Base-by-base conservation (phyloP, 2,113 vertebrate genomes). In the Ictalurus punctatus region DNA sequence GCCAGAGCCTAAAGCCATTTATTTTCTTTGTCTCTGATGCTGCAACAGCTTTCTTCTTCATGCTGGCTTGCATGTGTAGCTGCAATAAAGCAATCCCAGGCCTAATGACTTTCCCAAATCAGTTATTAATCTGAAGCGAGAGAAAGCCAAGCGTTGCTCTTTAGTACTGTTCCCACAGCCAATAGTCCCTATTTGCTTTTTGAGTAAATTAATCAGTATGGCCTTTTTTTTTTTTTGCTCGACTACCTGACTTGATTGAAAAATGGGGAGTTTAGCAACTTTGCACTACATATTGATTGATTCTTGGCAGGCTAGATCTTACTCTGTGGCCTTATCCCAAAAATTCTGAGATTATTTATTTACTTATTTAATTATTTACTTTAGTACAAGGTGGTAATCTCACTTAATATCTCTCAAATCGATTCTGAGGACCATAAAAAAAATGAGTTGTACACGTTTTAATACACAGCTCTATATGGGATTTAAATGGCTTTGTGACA, bases 261-360 rank as follows among this genome's bases (percentile, higher is more conserved):
- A 56, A 90, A 90, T 73, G 88, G 30, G 34, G 83, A 78, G 86
- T 73, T 80, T 83, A 84, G 80, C 83, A 91, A 61, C 86, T 89
- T 88, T 88, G 79, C 37, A 86, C 76, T 71, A 23, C 56, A 63
- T 86, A 90, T 88, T 83, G 90, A 91, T 86, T 84, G 73, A 73
- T 59, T 76, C 59, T 88, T 90, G 83, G 88, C 69, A 48, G 56
- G 27, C 58, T 78, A 21, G 3, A 58, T 82, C 67, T 85, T n/a
- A 37, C 76, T 82, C 74, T 74, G 74, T 84, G 63, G 63, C 81
- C 54, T 6, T 48, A 48, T 48, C 44, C 44, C 44, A 48, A 52
- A 81, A 61, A 89, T 78, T 63, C 85, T 25, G n/a, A 84, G 34
- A 27, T 61, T 87, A 40, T 81, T 58, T 76, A 48, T 48, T 48